Conservation (phyloP, 2,888 invertebrate species). For the Cephus pygmeus region DNA sequence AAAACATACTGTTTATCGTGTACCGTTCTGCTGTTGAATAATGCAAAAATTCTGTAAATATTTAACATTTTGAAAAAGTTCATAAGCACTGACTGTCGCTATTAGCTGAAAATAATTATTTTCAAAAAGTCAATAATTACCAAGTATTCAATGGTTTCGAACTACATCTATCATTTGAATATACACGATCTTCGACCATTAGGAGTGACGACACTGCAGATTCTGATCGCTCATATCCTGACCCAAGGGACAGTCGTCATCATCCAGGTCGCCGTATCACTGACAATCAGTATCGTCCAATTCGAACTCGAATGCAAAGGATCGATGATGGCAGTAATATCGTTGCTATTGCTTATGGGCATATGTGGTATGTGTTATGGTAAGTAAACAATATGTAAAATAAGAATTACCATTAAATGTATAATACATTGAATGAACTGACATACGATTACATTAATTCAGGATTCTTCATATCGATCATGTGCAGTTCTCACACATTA, state of each 20-base stretch:
- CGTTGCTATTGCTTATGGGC: constrained; percentile 78
- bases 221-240: constrained; percentile 82
- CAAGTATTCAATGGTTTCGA: neutral
- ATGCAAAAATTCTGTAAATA: too few species aligned
- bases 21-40: too few species aligned
- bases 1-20: too few species aligned
- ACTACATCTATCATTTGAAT: neutral
- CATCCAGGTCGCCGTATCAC: constrained; percentile 75
- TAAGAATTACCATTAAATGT: neutral
- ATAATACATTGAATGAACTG: neutral
- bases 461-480: constrained; percentile 85
- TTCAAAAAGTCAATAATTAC: too few species aligned
- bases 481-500: constrained; percentile 81
- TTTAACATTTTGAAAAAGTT: too few species aligned
- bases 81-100: too few species aligned
- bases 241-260: constrained; percentile 81
- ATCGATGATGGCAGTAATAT: constrained; percentile 71
- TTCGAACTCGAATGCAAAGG: constrained; percentile 75
- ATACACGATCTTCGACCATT: constrained; percentile 15
- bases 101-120: too few species aligned
- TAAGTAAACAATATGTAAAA: constrained; percentile 42
- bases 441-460: constrained; percentile 29
- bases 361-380: constrained; percentile 88
- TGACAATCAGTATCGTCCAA: constrained; percentile 72
- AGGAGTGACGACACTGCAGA: constrained; percentile 82